Conservation (phyloP, 2,888 invertebrate species). For the Leptodirus hochenwartii region DNA sequence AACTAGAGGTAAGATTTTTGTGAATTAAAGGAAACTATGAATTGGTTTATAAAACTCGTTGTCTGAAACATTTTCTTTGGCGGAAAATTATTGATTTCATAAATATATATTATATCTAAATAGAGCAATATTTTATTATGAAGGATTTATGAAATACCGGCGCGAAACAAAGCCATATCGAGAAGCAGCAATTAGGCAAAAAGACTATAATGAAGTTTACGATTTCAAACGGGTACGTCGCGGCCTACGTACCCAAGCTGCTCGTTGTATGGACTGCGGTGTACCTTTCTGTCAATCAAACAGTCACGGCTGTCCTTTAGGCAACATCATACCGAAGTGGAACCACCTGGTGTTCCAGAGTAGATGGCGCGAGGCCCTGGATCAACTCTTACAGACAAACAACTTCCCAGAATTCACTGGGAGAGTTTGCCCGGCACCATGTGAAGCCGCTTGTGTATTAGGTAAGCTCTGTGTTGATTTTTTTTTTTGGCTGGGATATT, state of each 20-base stretch:
- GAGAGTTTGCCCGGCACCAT: constrained; percentile 88
- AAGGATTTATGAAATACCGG: constrained; percentile 93
- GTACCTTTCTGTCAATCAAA: constrained; percentile 94
- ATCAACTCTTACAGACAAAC: constrained; percentile 89
- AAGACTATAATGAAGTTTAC: constrained; percentile 97
- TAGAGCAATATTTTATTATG: constrained; percentile 19
- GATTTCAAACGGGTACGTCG: constrained; percentile 70
- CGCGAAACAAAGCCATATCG: constrained; percentile 78
- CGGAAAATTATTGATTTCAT: not conserved
- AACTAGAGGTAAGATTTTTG: constrained; percentile 36
- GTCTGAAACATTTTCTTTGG: not conserved
- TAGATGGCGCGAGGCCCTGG: constrained; percentile 87
- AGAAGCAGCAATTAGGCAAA: constrained; percentile 61
- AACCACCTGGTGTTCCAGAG: constrained; percentile 90
- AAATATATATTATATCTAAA: constrained; percentile 5
- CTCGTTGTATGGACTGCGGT: constrained; percentile 97
- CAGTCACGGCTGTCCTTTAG: constrained; percentile 88
- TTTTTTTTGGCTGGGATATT: not conserved
- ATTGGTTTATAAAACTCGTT: not conserved
- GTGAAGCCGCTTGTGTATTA: constrained; percentile 95
- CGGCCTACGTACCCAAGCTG: constrained; percentile 79
- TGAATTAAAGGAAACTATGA: too few species aligned
- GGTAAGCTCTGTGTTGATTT: too few species aligned
- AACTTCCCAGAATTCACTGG: constrained; percentile 72
- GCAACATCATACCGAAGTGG: constrained; percentile 98